Evolutionary conservation across 1,140 invertebrate genomes (phyloP).

Genomic region (Micrasema minimum): DNA sequence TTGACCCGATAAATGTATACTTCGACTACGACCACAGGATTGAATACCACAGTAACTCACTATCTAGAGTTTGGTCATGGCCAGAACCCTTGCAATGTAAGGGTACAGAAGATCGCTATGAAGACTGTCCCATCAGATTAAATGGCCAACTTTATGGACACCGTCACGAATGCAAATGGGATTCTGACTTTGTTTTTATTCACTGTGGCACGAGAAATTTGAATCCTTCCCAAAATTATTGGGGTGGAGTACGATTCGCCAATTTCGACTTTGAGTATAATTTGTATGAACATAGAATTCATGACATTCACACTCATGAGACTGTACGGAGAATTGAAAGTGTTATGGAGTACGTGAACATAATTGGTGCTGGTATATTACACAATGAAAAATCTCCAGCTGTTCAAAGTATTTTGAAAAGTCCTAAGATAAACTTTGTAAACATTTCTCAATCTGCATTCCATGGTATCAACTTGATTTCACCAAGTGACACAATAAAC

Average conservation of each 20-base stretch:
- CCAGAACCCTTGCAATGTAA: conserved; percentile 88
- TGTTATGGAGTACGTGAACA: conserved; percentile 83
- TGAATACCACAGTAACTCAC: conserved; percentile 86
- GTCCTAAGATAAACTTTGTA: conserved; percentile 84
- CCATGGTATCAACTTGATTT: conserved; percentile 93
- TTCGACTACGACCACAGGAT: conserved; percentile 82
- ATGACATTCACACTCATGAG: conserved; percentile 82
- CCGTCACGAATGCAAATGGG: conserved; percentile 86
- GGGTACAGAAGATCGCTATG: conserved; percentile 85
- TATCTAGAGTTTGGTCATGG: conserved; percentile 92
- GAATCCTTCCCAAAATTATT: conserved; percentile 80
- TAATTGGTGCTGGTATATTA: conserved; percentile 94
- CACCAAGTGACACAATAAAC: conserved; percentile 82
- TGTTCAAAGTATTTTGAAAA: conserved; percentile 87
- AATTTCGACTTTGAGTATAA: conserved; percentile 89
- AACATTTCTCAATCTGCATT: conserved; percentile 87
- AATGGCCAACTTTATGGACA: conserved; percentile 91
- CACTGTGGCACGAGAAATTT: conserved; percentile 87
- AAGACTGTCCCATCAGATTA: conserved; percentile 88
- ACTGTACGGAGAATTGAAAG: conserved; percentile 77
- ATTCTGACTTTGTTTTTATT: conserved; percentile 93
- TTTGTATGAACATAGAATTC: conserved; percentile 82
- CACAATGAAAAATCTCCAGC: conserved; percentile 96
- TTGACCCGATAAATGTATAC: conserved; percentile 88
- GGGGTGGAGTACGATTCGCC: conserved; percentile 96